Evolutionary conservation across 2,888 invertebrate species (phyloP).

Genomic region (Colostygia pectinataria): DNA sequence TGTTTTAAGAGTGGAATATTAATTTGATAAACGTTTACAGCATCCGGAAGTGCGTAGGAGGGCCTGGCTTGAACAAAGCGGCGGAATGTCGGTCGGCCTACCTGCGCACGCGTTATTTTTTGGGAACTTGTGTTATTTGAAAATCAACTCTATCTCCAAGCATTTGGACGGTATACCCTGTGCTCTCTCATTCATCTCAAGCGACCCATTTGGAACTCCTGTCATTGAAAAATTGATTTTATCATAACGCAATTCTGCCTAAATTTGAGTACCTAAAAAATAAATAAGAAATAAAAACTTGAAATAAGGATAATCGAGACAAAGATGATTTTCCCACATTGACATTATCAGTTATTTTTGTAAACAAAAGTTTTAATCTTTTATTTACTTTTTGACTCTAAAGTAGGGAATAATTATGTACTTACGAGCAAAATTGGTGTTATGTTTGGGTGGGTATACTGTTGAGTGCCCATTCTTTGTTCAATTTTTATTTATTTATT

Average conservation of each 20-base stretch:
- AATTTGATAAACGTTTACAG: conserved; percentile 54
- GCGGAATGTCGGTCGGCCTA: conserved; percentile 67
- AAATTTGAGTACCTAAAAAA: conserved; percentile 12
- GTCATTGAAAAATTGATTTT: conserved; percentile 12
- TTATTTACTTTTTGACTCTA: background rate
- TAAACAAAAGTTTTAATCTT: background rate
- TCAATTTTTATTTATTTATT: too few relatives aligned
- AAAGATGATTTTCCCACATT: conserved; percentile 24
- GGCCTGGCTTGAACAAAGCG: conserved; percentile 61
- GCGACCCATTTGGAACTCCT: conserved; percentile 4
- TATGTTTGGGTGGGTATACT: too few relatives aligned
- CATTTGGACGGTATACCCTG: too few relatives aligned
- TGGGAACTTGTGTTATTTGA: conserved; percentile 12
- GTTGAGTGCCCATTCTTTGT: too few relatives aligned
- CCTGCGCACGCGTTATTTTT: conserved; percentile 53
- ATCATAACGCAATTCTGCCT: background rate
- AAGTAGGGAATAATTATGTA: too few relatives aligned
- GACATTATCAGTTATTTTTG: conserved; percentile 8
- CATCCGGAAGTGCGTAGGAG: conserved; percentile 75
- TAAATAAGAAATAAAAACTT: conserved; percentile 23
- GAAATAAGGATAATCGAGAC: conserved; percentile 18
- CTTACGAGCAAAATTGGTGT: too few relatives aligned
- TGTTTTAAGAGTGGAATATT: conserved; percentile 48
- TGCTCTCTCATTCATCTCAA: conserved; percentile 37
- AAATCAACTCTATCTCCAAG: conserved; percentile 9